phyloP scores from a whole-genome alignment of 2,113 vertebrate genomes.

The Syngnathus floridae region DNA sequence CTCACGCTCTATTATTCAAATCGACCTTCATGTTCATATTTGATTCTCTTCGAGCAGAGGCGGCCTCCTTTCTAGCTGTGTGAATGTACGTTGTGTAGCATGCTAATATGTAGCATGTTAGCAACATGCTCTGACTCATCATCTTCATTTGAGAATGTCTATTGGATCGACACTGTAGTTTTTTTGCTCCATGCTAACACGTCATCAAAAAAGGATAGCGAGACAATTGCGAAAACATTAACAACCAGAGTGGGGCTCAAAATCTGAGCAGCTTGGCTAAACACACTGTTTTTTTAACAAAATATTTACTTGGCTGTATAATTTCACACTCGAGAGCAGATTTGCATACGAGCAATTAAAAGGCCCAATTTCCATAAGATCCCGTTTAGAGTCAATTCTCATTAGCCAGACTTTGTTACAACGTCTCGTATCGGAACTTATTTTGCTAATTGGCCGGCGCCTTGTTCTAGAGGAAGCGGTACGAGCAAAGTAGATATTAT shows the following conservation, averaged over 20 bases:
- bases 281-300: neutral
- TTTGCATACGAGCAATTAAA: neutral
- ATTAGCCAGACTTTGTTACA: neutral
- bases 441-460: neutral
- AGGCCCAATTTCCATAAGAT: neutral
- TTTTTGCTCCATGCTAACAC: neutral
- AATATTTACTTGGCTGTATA: neutral
- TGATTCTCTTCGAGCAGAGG: neutral
- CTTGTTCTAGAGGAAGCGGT: neutral
- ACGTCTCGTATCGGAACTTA: neutral
- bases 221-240: neutral
- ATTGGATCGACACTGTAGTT: neutral
- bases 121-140: too few relatives aligned
- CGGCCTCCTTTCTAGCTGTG: neutral
- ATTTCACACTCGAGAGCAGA: neutral
- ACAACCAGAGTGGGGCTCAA: neutral
- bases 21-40: neutral
- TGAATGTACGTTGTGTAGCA: too few relatives aligned
- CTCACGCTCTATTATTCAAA: slow-evolving; percentile 4
- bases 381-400: neutral
- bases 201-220: neutral
- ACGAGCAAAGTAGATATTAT: neutral
- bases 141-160: too few relatives aligned
- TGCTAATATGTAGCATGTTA: too few relatives aligned
- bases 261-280: neutral